Evolutionary conservation across 2,888 invertebrate species (phyloP).

Genomic region (Lycia hirtaria): DNA sequence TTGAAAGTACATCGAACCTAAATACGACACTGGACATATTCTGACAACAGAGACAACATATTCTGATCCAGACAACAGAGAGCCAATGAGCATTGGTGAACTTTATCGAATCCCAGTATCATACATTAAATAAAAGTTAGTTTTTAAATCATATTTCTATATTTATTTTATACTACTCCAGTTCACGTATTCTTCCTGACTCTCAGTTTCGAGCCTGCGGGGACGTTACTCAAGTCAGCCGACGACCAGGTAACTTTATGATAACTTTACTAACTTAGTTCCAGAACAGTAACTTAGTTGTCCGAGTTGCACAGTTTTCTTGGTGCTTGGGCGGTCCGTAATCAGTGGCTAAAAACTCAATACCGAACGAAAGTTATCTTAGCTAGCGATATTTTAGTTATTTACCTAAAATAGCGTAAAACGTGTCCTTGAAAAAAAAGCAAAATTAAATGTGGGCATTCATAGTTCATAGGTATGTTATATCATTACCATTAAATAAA

Average conservation of each 20-base stretch:
- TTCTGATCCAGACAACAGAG: too few relatives aligned
- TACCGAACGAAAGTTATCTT: conserved; percentile 7
- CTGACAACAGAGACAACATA: too few relatives aligned
- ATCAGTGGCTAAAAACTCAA: conserved; percentile 10
- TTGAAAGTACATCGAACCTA: too few relatives aligned
- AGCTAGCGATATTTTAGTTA: not conserved
- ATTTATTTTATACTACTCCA: not conserved
- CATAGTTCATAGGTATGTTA: too few relatives aligned
- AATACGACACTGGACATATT: too few relatives aligned
- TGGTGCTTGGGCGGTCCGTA: not conserved
- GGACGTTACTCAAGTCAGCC: not conserved
- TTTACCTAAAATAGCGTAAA: not conserved
- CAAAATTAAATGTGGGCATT: too few relatives aligned
- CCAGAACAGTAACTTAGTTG: conserved; percentile 4
- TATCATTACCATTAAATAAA: too few relatives aligned
- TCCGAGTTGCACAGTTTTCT: conserved; percentile 8
- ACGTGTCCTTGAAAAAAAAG: too few relatives aligned
- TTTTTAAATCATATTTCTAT: too few relatives aligned
- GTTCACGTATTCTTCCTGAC: not conserved
- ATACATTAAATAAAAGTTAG: too few relatives aligned
- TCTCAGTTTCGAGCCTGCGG: not conserved
- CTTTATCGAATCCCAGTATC: too few relatives aligned
- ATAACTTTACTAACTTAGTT: conserved; percentile 12
- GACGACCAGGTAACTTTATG: conserved; percentile 2
- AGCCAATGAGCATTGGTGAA: too few relatives aligned